phyloP scores from a whole-genome alignment of 2,888 invertebrate species.

The Altica lythri region DNA sequence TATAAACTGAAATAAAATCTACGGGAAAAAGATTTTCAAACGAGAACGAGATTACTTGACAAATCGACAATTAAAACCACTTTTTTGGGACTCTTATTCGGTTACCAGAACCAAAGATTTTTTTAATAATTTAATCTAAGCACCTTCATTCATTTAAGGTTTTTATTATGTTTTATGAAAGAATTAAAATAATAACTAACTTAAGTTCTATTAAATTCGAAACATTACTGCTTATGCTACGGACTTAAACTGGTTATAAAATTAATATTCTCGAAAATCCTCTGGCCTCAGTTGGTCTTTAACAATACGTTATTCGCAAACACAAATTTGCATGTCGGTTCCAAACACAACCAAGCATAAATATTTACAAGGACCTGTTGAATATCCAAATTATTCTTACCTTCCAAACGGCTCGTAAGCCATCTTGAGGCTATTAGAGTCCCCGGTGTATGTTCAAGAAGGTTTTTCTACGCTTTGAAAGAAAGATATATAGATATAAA shows the following conservation, averaged over 20 bases:
- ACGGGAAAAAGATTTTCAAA: too few species aligned
- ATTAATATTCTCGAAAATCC: conserved; percentile 15
- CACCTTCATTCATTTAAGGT: too few species aligned
- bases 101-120: too few species aligned
- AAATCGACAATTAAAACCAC: too few species aligned
- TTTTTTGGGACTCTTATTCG: too few species aligned
- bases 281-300: neutral
- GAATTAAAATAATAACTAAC: too few species aligned
- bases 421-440: conserved; percentile 7
- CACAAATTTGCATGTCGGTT: conserved; percentile 8
- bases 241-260: neutral
- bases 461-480: conserved; percentile 2
- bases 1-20: too few species aligned
- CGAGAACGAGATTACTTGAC: too few species aligned
- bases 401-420: conserved; percentile 15
- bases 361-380: conserved; percentile 24
- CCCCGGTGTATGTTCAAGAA: conserved; percentile 14
- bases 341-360: conserved; percentile 5
- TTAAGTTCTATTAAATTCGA: too few species aligned
- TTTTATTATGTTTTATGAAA: too few species aligned
- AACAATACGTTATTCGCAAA: conserved; percentile 5
- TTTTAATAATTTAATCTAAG: too few species aligned
- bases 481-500: neutral
- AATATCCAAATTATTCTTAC: conserved; percentile 7
- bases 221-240: too few species aligned